Evolutionary conservation across 2,888 invertebrate species (phyloP).

Genomic region (Dascillus cervinus): DNA sequence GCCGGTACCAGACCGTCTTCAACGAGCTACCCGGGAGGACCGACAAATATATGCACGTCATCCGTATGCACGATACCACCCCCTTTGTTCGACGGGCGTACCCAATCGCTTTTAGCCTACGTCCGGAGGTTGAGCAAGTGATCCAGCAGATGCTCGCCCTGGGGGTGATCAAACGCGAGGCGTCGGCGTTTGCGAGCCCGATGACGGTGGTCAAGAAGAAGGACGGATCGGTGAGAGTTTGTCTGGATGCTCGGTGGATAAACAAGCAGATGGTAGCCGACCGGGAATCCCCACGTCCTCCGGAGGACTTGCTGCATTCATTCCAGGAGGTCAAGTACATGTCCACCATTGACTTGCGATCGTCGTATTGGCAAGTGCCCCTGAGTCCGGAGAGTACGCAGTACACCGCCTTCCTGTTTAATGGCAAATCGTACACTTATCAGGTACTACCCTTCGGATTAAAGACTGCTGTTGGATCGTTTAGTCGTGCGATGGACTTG

Average conservation of each 20-base stretch:
- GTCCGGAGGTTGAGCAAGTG: conserved; percentile 20
- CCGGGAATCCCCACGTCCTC: conserved; percentile 17
- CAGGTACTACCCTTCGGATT: conserved; percentile 27
- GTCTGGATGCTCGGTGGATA: conserved; percentile 26
- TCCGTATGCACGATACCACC: conserved; percentile 16
- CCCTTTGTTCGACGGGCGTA: conserved; percentile 22
- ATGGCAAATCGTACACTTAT: conserved; percentile 24
- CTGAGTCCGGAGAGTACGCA: conserved; percentile 10
- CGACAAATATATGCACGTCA: conserved; percentile 17
- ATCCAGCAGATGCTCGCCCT: conserved; percentile 22
- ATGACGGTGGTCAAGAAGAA: conserved; percentile 14
- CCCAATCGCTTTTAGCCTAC: conserved; percentile 23
- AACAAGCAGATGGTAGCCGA: conserved; percentile 27
- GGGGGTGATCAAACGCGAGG: conserved; percentile 26
- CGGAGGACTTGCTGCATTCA: conserved; percentile 13
- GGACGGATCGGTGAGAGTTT: conserved; percentile 21
- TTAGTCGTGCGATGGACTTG: conserved; percentile 14
- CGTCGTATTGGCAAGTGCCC: conserved; percentile 19
- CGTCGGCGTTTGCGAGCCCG: conserved; percentile 21
- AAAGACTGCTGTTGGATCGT: conserved; percentile 20
- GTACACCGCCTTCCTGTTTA: conserved; percentile 15
- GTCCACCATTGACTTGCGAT: conserved; percentile 13
- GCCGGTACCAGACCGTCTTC: conserved; percentile 9
- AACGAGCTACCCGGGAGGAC: conserved; percentile 12
- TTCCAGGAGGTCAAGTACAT: conserved; percentile 11